Conservation (phyloP, 2,113 vertebrate species). For the Apistogramma diplotaenia region DNA sequence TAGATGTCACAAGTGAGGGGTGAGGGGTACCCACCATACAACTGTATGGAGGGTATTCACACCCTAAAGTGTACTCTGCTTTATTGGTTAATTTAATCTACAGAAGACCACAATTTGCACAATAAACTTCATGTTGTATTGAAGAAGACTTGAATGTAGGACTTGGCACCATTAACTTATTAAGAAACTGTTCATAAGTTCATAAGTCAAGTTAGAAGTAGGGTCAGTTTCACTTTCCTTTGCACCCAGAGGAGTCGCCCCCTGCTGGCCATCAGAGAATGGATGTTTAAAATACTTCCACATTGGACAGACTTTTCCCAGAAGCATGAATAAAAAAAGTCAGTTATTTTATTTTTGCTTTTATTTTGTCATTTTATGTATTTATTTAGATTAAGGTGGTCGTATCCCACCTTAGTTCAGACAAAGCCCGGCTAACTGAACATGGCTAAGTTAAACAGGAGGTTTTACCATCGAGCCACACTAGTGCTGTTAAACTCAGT, state of each 20-base stretch:
- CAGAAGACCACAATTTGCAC: neutral
- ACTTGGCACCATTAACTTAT: neutral
- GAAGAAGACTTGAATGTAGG: neutral
- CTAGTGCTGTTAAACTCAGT: neutral
- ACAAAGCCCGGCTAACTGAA: neutral
- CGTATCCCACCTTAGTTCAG: neutral
- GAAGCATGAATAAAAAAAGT: no score
- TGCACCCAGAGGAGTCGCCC: neutral
- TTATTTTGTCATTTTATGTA: neutral
- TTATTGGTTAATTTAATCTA: neutral
- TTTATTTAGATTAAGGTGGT: neutral
- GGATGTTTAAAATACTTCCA: neutral
- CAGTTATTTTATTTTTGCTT: neutral
- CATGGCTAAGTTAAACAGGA: neutral
- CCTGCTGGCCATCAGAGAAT: neutral
- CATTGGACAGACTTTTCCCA: neutral
- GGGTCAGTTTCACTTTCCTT: neutral
- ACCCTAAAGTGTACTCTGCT: no score
- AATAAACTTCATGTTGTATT: neutral
- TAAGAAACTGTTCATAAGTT: neutral
- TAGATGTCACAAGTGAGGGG: neutral
- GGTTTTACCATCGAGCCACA: neutral
- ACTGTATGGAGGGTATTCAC: neutral
- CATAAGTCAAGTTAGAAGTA: neutral
- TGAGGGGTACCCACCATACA: neutral